These are phyloP conservation scores for Bubo scandiacus DNA, from an alignment of 2,113 vertebrate species.

Conservation along the genomic window DNA sequence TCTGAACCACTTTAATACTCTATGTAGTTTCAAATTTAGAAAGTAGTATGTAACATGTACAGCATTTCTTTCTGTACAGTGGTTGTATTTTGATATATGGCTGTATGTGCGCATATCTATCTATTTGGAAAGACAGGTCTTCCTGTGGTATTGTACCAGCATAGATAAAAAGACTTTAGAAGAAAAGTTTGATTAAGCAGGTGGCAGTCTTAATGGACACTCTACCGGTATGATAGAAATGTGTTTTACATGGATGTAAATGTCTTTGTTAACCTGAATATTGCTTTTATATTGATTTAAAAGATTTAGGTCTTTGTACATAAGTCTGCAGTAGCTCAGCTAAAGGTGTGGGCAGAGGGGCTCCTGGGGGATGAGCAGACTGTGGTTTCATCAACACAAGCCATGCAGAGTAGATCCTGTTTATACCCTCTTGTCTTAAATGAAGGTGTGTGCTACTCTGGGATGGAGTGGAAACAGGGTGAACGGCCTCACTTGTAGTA, in stretches of 20 bases:
- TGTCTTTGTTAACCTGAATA: background rate
- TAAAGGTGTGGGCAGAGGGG: background rate
- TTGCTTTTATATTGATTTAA: background rate
- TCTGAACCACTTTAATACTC: background rate
- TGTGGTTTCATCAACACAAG: background rate
- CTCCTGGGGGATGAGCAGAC: background rate
- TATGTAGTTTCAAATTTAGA: background rate
- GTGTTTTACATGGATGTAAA: background rate
- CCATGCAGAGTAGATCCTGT: background rate
- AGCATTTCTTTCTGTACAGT: background rate
- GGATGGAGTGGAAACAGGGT: background rate
- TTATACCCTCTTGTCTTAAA: background rate
- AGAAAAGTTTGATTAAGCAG: background rate
- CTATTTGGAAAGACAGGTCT: background rate
- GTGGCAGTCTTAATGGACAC: background rate
- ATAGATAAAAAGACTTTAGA: background rate
- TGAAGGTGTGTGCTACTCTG: background rate
- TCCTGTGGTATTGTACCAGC: background rate
- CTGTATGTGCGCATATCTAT: rapidly evolving
- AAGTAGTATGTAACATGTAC: background rate
- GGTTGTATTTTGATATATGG: background rate
- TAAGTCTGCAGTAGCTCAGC: background rate
- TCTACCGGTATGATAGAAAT: background rate
- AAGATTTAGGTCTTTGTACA: background rate
- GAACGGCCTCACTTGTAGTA: background rate